phyloP scores from a whole-genome alignment of 1,140 invertebrate genomes.

The Sycobia sp. region DNA sequence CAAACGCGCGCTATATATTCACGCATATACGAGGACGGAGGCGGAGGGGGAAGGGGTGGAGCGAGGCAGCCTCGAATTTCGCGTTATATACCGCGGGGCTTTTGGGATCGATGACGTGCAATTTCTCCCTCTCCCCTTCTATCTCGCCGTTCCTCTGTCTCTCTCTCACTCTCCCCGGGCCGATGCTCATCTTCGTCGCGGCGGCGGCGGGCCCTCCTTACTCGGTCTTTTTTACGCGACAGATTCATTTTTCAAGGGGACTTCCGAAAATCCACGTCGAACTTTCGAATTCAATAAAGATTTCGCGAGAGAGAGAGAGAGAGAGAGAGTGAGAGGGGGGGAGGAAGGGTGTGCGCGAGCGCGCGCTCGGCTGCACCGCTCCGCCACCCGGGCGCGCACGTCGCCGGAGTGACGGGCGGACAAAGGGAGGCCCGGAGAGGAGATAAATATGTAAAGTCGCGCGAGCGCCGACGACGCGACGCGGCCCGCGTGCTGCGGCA shows the following conservation, averaged over 20 bases:
- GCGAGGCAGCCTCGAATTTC: constrained; percentile 7
- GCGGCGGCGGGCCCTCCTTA: background rate
- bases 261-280: constrained; percentile 27
- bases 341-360: too few species aligned
- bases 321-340: too few species aligned
- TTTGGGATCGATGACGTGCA: constrained; percentile 40
- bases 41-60: too few species aligned
- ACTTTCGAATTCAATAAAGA: constrained; percentile 22
- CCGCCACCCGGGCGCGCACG: too few species aligned
- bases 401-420: constrained; percentile 38
- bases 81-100: background rate
- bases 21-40: constrained; percentile 3
- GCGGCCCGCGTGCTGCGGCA: too few species aligned
- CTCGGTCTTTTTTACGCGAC: background rate
- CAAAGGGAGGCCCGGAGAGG: constrained; percentile 42
- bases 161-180: background rate
- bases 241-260: constrained; percentile 39
- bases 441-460: constrained; percentile 51
- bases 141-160: background rate
- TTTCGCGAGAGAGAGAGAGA: too few species aligned
- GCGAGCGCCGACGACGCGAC: background rate
- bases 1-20: constrained; percentile 29
- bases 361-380: too few species aligned
- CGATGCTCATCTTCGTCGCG: constrained; percentile 3
- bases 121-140: constrained; percentile 32